These are phyloP conservation scores for Dreissena polymorpha DNA, from an alignment of 1,140 invertebrate species.

Conservation along the genomic window DNA sequence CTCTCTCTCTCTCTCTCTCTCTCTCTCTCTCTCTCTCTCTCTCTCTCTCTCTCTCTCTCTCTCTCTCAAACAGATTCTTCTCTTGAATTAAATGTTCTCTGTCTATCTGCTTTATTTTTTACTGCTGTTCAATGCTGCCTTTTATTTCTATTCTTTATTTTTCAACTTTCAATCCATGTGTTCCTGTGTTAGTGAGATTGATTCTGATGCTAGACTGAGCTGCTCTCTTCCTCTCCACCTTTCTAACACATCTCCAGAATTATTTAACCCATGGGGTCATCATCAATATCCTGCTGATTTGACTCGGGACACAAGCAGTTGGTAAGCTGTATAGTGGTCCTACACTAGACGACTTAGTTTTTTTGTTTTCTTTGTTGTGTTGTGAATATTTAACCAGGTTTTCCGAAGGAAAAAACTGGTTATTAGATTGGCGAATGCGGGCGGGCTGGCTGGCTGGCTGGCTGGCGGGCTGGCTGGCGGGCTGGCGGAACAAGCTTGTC, in stretches of 20 bases:
- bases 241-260: conserved; percentile 13
- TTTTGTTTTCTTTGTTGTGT: too few relatives aligned
- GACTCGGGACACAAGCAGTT: not conserved
- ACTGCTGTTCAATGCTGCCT: not conserved
- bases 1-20: not conserved
- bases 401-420: too few relatives aligned
- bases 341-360: too few relatives aligned
- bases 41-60: not conserved
- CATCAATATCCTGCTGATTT: conserved; percentile 19
- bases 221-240: not conserved
- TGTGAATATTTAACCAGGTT: too few relatives aligned
- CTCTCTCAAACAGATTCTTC: too few relatives aligned
- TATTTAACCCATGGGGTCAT: conserved; percentile 43
- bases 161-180: not conserved
- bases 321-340: not conserved
- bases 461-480: too few relatives aligned
- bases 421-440: too few relatives aligned
- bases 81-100: not conserved
- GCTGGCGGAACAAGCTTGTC: too few relatives aligned
- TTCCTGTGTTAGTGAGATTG: conserved; percentile 16
- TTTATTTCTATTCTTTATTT: conserved; percentile 1
- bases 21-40: not conserved
- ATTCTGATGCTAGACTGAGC: conserved; percentile 5
- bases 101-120: not conserved
- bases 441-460: too few relatives aligned